Evolutionary conservation across 2,888 invertebrate genomes (phyloP).

Genomic region (Lepidocyrtinus sp.): DNA sequence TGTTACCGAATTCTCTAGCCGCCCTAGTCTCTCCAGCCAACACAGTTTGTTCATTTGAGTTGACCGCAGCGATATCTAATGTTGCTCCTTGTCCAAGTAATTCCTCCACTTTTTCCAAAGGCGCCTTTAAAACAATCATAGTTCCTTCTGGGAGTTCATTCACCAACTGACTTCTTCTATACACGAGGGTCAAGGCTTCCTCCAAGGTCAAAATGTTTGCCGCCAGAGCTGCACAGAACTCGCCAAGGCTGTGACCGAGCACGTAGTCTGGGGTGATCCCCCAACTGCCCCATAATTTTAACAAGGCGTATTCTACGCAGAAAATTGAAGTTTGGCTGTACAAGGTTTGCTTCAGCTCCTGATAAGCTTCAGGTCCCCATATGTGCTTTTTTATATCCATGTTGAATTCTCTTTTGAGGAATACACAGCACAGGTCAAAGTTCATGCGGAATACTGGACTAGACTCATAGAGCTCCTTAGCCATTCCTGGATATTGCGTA

Average conservation of each 20-base stretch:
- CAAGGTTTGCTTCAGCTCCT: conserved; percentile 42
- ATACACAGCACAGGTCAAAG: conserved; percentile 48
- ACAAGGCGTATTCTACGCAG: conserved; percentile 57
- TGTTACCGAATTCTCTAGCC: conserved; percentile 27
- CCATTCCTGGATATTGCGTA: conserved; percentile 60
- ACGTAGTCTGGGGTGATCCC: conserved; percentile 60
- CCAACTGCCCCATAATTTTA: conserved; percentile 52
- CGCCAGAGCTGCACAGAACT: conserved; percentile 57
- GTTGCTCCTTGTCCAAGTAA: neutral
- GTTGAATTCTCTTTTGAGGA: conserved; percentile 28
- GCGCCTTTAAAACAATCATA: conserved; percentile 54
- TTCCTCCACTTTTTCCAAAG: conserved; percentile 29
- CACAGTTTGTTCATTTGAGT: conserved; percentile 55
- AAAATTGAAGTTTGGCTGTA: conserved; percentile 65
- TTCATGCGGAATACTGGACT: conserved; percentile 50
- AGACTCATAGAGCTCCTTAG: conserved; percentile 42
- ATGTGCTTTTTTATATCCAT: conserved; percentile 36
- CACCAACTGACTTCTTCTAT: conserved; percentile 56
- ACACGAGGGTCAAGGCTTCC: conserved; percentile 58
- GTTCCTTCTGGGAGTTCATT: conserved; percentile 45
- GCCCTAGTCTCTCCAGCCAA: conserved; percentile 44
- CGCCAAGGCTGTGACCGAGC: conserved; percentile 62
- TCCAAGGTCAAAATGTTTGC: conserved; percentile 53
- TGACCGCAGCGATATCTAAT: conserved; percentile 59
- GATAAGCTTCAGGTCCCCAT: conserved; percentile 42